Evolutionary conservation across 92 coral and sea anemone genomes (phyloP), one percentile per base, ranked within the genome.

Genomic region (Siderastrea siderea): DNA sequence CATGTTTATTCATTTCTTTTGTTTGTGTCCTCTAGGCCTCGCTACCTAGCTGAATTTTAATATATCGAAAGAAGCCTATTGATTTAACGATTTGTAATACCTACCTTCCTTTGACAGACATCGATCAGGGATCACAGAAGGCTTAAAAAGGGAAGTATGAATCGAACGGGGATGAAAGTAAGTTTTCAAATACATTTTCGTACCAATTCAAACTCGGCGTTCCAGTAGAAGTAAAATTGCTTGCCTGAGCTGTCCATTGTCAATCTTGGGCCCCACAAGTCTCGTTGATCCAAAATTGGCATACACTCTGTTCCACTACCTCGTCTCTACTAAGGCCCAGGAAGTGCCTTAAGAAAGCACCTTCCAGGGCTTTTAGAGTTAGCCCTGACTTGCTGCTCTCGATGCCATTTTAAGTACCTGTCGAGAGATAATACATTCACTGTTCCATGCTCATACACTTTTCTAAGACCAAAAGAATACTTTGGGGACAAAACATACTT

Each of bases 121-220:
- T 26, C 38, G 0, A 19, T 19, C 67, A 55, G 4, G 15, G 17
- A 75, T 76, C 80, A 76, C 80, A 1, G 14, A 76, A 55, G 16
- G 49, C 80, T 76, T 76, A 6, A 53, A 19, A 76, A 76, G 17
- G 80, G 19, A 76, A 76, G 14, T 19, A 8, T 19, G 80, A 76
- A 76, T 43, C 62, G 10, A 76, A 76, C 70, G 17, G 60, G 6
- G 51, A 63, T 63, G 71, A 64, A 79, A 62, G 47, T 14, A 14
- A 6, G 47, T 58, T 63, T 14, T 47, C 45, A 38, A 50, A 79
- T 49, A 48, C 44, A 46, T 63, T 26, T 47, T 2, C 60, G 46
- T 79, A 79, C 83, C 83, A 79, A 63, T 79, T 79, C 83, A 63
- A 47, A 5, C n/a, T 73, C 74, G 26, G 83, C 73, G 1, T 63